Evolutionary conservation across 2,888 invertebrate genomes (phyloP).

Genomic region (Eristalinus sepulchralis): DNA sequence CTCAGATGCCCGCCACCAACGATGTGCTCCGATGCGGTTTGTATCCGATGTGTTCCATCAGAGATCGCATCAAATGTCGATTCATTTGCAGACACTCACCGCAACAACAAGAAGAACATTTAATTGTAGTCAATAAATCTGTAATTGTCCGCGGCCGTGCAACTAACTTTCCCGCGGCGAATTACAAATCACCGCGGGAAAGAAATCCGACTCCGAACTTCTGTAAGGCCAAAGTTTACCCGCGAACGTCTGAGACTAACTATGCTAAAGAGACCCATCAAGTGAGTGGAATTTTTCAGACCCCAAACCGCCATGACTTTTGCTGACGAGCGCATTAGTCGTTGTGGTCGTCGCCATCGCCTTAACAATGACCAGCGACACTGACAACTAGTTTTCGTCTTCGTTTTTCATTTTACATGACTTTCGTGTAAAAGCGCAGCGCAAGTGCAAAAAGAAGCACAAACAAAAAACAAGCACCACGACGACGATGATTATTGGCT

Average conservation of each 20-base stretch:
- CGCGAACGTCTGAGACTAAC: not conserved
- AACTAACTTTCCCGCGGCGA: slow-evolving; percentile 44
- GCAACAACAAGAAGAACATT: slow-evolving; percentile 29
- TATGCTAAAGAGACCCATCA: not conserved
- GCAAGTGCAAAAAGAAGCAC: slow-evolving; percentile 15
- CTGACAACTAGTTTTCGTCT: slow-evolving; percentile 3
- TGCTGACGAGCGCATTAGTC: not conserved
- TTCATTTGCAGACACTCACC: slow-evolving; percentile 25
- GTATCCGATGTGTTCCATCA: not conserved
- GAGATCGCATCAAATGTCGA: slow-evolving; percentile 44
- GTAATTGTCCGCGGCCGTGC: slow-evolving; percentile 13
- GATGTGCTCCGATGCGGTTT: not conserved
- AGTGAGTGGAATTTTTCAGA: not conserved
- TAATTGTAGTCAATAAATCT: slow-evolving; percentile 66
- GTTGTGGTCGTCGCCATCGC: not conserved
- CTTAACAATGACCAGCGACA: slow-evolving; percentile 20
- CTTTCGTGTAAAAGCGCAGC: slow-evolving; percentile 37
- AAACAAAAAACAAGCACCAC: not conserved
- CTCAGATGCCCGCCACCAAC: slow-evolving; percentile 28
- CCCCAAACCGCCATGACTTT: not conserved
- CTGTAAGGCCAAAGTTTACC: slow-evolving; percentile 51
- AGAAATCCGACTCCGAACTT: slow-evolving; percentile 9
- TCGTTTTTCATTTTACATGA: not conserved
- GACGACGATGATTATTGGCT: slow-evolving; percentile 37
- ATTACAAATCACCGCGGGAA: slow-evolving; percentile 40